Conservation (phyloP, 2,797 vertebrate species). For the Sternarchorhynchus goeldii region DNA sequence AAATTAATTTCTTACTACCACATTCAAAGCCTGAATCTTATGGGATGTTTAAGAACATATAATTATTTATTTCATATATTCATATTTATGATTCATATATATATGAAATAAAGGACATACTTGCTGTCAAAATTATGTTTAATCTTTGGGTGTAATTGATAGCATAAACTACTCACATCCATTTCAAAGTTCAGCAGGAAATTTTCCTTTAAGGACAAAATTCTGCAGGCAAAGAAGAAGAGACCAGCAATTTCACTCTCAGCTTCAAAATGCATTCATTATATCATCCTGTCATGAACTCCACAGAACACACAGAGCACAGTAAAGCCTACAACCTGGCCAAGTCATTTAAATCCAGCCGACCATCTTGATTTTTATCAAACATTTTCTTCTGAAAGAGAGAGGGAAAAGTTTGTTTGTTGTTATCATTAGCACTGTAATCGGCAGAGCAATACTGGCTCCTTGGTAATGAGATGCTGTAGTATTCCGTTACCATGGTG, state of each 20-base stretch:
- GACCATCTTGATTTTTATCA: conserved; percentile 86
- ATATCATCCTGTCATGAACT: background rate
- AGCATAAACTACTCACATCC: conserved; percentile 79
- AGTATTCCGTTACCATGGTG: conserved; percentile 79
- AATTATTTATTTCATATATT: no score
- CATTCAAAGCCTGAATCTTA: no score
- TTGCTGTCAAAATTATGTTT: background rate
- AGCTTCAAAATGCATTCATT: background rate
- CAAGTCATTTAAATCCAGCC: conserved; percentile 88
- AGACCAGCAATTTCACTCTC: background rate
- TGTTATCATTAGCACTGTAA: background rate
- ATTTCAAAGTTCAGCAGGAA: conserved; percentile 93
- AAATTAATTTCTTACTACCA: no score
- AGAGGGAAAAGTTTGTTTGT: background rate
- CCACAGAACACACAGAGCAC: background rate
- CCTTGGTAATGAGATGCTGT: no score
- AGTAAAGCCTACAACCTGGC: conserved; percentile 79
- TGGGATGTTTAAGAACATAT: no score
- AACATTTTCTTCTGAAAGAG: conserved; percentile 89
- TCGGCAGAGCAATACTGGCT: background rate
- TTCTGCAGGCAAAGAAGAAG: conserved; percentile 70
- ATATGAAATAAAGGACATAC: no score
- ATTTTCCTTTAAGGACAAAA: conserved; percentile 90
- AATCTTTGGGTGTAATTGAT: background rate
- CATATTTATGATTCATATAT: no score